phyloP scores from a whole-genome alignment of 2,113 vertebrate species.

The Alaudala cheleensis region DNA sequence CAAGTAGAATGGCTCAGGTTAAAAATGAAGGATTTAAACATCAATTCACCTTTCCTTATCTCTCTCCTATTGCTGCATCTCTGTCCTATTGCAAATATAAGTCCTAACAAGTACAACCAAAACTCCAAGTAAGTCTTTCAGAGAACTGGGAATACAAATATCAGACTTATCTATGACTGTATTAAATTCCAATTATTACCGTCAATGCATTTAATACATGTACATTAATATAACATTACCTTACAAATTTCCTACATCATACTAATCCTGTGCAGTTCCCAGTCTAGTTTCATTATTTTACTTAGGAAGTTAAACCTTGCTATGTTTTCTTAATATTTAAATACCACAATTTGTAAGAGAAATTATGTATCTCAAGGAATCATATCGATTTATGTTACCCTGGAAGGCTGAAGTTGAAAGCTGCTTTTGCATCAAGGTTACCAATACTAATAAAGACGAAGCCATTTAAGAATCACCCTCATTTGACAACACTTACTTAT shows the following conservation, averaged over 20 bases:
- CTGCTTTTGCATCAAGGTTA: background rate
- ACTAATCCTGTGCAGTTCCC: background rate
- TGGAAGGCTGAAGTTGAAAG: background rate
- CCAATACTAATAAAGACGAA: background rate
- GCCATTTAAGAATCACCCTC: background rate
- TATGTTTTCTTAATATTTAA: background rate
- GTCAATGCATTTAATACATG: background rate
- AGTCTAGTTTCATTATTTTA: background rate
- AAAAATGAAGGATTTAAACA: background rate
- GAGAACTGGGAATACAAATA: background rate
- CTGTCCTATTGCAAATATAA: background rate
- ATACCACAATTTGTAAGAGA: background rate
- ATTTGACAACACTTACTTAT: conserved; percentile 84
- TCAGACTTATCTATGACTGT: background rate
- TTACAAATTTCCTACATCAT: background rate
- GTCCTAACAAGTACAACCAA: background rate
- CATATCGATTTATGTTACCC: background rate
- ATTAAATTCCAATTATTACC: background rate
- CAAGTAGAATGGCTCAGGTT: background rate
- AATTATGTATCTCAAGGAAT: background rate
- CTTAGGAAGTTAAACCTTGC: background rate
- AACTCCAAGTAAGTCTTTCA: background rate
- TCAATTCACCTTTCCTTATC: background rate
- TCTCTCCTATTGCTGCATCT: background rate
- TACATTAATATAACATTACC: too few species aligned